Percentiles rank a stretch among this genome's conserved stretches.
Conservation (phyloP, 2,888 invertebrate species). For the Metellina segmentata region DNA sequence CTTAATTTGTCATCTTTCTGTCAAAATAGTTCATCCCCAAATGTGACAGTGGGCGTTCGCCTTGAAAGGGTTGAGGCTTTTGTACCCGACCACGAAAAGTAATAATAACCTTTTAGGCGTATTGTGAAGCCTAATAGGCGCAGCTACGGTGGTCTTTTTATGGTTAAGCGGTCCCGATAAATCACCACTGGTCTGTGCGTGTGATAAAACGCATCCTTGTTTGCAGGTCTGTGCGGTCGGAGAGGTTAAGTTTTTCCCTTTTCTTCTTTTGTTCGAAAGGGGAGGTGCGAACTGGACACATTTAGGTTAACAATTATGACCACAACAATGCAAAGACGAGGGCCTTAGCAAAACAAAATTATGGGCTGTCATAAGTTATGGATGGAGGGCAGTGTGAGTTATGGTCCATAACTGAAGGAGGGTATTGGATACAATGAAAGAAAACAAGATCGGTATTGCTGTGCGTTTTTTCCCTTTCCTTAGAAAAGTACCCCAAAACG, state of each 20-base stretch:
- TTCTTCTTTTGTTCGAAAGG: neutral
- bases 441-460: neutral
- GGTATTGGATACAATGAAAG: neutral
- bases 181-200: conserved; percentile 33
- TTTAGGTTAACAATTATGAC: conserved; percentile 36
- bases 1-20: conserved; percentile 68
- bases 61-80: conserved; percentile 45
- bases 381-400: conserved; percentile 8
- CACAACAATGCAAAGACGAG: neutral
- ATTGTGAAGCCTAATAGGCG: conserved; percentile 64
- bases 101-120: conserved; percentile 57
- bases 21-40: conserved; percentile 64
- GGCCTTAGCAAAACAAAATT: neutral
- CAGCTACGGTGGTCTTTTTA: conserved; percentile 31
- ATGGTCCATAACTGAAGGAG: conserved; percentile 2
- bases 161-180: conserved; percentile 31
- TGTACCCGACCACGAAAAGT: conserved; percentile 43
- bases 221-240: neutral
- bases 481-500: neutral
- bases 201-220: conserved; percentile 11
- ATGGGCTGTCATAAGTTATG: conserved; percentile 21
- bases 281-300: conserved; percentile 31
- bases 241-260: conserved; percentile 4
- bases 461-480: neutral
- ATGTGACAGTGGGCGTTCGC: conserved; percentile 64